These are phyloP conservation scores for Pandemis cinnamomeana DNA, from an alignment of 2,888 invertebrate genomes.

Conservation along the genomic window DNA sequence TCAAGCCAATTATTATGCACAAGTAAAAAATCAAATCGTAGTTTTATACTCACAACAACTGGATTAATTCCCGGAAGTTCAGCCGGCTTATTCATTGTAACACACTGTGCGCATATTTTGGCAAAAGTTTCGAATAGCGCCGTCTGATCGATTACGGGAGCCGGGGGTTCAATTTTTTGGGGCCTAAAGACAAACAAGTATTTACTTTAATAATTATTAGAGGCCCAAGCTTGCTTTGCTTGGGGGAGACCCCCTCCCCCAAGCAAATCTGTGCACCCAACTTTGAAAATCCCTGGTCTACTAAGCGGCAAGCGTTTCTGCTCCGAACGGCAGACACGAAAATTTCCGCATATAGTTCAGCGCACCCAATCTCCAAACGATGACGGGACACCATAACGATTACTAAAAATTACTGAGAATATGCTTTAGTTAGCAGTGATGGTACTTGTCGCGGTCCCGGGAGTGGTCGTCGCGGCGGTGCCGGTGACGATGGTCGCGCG, in stretches of 20 bases:
- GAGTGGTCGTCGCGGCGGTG: constrained; percentile 56
- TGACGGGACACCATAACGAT: too few species aligned
- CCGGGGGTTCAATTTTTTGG: constrained; percentile 50
- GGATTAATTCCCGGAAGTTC: constrained; percentile 44
- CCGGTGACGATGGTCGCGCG: constrained; percentile 57
- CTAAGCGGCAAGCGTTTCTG: too few species aligned
- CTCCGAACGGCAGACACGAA: too few species aligned
- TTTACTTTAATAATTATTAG: background rate
- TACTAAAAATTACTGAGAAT: too few species aligned
- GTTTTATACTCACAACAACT: constrained; percentile 61
- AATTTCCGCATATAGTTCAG: too few species aligned
- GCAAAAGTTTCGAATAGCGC: constrained; percentile 73
- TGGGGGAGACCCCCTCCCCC: too few species aligned
- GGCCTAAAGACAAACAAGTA: constrained; percentile 6
- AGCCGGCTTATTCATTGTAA: constrained; percentile 54
- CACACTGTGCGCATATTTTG: constrained; percentile 68
- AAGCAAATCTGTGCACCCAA: too few species aligned
- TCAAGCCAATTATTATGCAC: background rate
- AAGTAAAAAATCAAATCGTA: background rate
- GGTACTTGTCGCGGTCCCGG: constrained; percentile 56
- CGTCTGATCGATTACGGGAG: constrained; percentile 58
- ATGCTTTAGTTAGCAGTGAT: background rate
- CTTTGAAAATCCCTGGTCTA: too few species aligned
- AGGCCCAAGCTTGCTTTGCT: too few species aligned
- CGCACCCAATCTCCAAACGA: too few species aligned